Evolutionary conservation across 2,113 vertebrate genomes (phyloP).

Genomic region (Corvus cornix): DNA sequence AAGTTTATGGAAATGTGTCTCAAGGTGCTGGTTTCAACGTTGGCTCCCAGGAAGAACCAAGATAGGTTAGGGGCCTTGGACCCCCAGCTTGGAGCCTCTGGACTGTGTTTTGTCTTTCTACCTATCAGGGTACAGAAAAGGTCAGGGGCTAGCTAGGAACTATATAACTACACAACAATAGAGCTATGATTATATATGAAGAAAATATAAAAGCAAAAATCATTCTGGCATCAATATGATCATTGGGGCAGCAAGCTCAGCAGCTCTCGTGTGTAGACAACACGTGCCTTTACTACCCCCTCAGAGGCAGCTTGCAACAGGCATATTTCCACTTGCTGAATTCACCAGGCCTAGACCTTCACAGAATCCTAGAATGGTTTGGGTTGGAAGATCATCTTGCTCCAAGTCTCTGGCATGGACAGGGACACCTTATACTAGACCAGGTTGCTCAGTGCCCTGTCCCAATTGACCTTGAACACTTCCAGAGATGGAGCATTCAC

Average conservation of each 20-base stretch:
- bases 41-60: not conserved
- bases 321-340: not conserved
- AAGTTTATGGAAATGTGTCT: not conserved
- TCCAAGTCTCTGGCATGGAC: not conserved
- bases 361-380: not conserved
- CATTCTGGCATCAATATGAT: not conserved
- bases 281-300: not conserved
- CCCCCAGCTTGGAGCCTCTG: not conserved
- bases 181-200: not conserved
- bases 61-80: not conserved
- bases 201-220: not conserved
- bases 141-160: not conserved
- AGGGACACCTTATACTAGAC: not conserved
- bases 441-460: not conserved
- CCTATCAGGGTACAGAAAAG: not conserved
- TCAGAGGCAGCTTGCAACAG: not conserved
- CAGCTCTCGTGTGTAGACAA: not conserved
- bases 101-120: not conserved
- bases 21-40: not conserved
- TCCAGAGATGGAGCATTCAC: not conserved
- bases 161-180: not conserved
- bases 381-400: not conserved
- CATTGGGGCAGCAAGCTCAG: not conserved
- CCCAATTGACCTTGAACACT: rapidly evolving
- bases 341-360: not conserved